Evolutionary conservation across 2,797 vertebrate genomes (phyloP), one percentile per base, ranked within the genome.

Genomic region (Betta splendens): DNA sequence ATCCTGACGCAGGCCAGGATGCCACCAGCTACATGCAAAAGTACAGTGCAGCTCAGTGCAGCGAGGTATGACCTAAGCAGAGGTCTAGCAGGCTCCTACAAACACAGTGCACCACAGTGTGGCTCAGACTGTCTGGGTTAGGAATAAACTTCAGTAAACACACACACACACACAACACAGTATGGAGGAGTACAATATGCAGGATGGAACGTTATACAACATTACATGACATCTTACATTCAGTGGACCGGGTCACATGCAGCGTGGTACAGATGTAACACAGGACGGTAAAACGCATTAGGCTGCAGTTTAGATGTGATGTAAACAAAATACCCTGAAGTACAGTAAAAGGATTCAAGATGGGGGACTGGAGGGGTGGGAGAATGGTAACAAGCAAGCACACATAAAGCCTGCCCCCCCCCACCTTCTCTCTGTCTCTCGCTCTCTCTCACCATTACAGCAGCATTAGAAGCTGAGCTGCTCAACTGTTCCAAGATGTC

Each of bases 401-500:
- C 86, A 90, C 81, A 89, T 85, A 85, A 85, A 87, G 84, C 72
- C 73, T 63, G 81, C 81, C 77, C 85, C n/a, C n/a, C 7, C 26
- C 10, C 51, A 59, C 18, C 31, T 47, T 54, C 52, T 47, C 66
- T 60, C 50, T 40, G 21, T 37, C 66, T 65, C 66, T 69, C 63
- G 40, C 74, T 56, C 79, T 85, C 85, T 77, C 85, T 83, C 73
- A 83, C 86, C 85, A 85, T 89, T 87, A 88, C 84, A 81, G 81
- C 85, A 91, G 88, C 85, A 88, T 87, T 85, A 87, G 80, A 89
- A 80, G 77, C 85, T 85, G 86, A 87, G 84, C 89, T 89, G 86
- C 87, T 86, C 86, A 89, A 88, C 88, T 89, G 84, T 89, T 90
- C 87, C 88, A 87, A 90, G 83, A 89, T 89, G 88, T 91, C 90